Evolutionary conservation across 35 echinoderm and acorn worm species (phyloP), one percentile per base, ranked within the genome.

Genomic region (Patiria miniata): DNA sequence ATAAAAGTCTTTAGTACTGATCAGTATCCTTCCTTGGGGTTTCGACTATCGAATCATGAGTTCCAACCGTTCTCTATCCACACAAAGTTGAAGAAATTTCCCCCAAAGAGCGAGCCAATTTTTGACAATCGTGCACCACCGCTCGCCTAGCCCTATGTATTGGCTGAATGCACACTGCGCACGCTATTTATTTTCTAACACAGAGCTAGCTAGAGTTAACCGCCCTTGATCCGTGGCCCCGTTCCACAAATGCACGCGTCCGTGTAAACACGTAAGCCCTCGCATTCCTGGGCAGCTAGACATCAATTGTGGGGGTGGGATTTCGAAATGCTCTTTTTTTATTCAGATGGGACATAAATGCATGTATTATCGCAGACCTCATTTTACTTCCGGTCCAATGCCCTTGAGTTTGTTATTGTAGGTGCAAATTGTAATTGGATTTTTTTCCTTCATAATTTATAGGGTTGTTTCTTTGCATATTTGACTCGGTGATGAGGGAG

Each of bases 1-100:
- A 4, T 6, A 47, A 47, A 73, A 73, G 34, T 26, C 34, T 73
- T 73, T 73, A 73, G 65, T 73, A 73, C 29, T 73, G 65, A 73
- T 36, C 2, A 14, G 34, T 73, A 30, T 73, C 65, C 26, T 73
- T 30, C 22, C 34, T 26, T 73, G 34, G 23, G 34, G 14, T 73
- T 2, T 34, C 29, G 34, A 73, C 65, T 73, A 73, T 9, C 65
- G 14, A 23, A 73, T 73, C 65, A 73, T 73, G 65, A 73, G 34
- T 7, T 34, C 7, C 14, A 73, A 28, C 34, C n/a, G 65, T 73
- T 34, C 14, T 32, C 65, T 32, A 26, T 7, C 30, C 29, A 30
- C 33, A 36, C 14, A 28, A 73, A 9, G 65, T 32, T 10, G 9
- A 30, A 10, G 34, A 73, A 73, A 73, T 28, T 10, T 26, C 65